Base-by-base conservation (phyloP, 2,113 vertebrate species). In the Irena cyanogastra region DNA sequence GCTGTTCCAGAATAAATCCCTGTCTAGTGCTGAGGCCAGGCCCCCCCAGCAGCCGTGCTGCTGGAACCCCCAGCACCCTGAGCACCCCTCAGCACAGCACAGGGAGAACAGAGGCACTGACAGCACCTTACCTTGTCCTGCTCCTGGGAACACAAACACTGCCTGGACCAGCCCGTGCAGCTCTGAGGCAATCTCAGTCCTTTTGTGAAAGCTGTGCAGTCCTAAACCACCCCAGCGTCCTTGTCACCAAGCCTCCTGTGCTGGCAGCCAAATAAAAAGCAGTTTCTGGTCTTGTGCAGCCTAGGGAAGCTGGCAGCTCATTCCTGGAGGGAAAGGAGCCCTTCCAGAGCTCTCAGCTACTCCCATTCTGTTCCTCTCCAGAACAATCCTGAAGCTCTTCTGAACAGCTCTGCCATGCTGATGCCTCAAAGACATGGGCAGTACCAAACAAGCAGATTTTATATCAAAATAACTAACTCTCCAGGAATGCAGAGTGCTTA, bases 381-480 rank as follows among this genome's bases (percentile, higher is more conserved):
- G 64, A 57, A 61, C 33, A 78, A 21, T 20, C 21, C 27, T 5
- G 18, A 54, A n/a, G 28, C 45, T 70, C 49, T 69, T 45, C 77
- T 69, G 37, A 83, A 23, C 37, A 81, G 19, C 20, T 59, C 50
- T 90, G 69, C 76, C 90, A 72, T 27, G 63, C 68, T 76, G 65
- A 87, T 76, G 75, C 39, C 56, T 37, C 61, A 72, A 65, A n/a
- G 81, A 50, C 39, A 49, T 2, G n/a, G 81, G 89, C 87, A 91
- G 83, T 18, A 83, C 49, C 70, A 74, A 78, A 71, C 28, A n/a
- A 44, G 54, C 54, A 56, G 57, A 83, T 69, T 92, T 92, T 74
- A 81, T 52, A 95, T 66, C 79, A 92, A 94, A 96, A 71, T 49
- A 90, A 89, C 71, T 93, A 96, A 82, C 26, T 16, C 60, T 81